Conservation (phyloP, 1,140 invertebrate species). For the silkworm (Bombyx mori) region ASM3026992v2 NC_085110.1:16940001-16940500, state of each 20-base stretch:
- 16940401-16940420: conserved; percentile 87
- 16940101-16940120: conserved; percentile 88
- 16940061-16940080: conserved; percentile 6
- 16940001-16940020: too few relatives aligned
- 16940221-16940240: conserved; percentile 75
- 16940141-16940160: conserved; percentile 72
- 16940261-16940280: conserved; percentile 74
- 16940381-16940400: conserved; percentile 73
- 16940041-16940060: conserved; percentile 15
- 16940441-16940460: conserved; percentile 81
- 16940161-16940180: conserved; percentile 77
- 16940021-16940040: not conserved
- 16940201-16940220: conserved; percentile 77
- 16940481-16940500: conserved; percentile 82
- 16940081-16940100: conserved; percentile 77
- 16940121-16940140: conserved; percentile 77
- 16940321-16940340: conserved; percentile 53
- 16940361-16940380: conserved; percentile 81
- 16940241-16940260: conserved; percentile 71
- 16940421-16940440: conserved; percentile 82
- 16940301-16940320: conserved; percentile 58
- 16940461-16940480: conserved; percentile 80
- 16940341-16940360: conserved; percentile 61
- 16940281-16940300: conserved; percentile 74
- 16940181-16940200: conserved; percentile 72